Evolutionary conservation across 2,113 vertebrate species (phyloP), one percentile per base, ranked within the genome.

Genomic region (Holacanthus passer): DNA sequence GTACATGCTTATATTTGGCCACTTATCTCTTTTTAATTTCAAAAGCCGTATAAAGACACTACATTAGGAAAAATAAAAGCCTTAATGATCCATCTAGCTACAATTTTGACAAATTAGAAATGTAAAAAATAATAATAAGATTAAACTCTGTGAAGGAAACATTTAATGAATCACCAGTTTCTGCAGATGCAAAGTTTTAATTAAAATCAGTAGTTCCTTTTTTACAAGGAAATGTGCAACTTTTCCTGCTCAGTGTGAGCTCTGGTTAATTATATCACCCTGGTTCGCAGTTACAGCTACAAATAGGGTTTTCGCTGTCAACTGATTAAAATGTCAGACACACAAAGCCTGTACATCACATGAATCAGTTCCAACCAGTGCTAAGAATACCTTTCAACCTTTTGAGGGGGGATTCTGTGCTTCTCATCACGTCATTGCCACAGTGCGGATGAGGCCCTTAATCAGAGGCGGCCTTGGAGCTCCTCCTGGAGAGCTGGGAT

Each of bases 311-410:
- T 50, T 29, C 48, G 1, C 29, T 60, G 68, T 53, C 24, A 66
- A 27, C 56, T 84, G 67, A 87, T 87, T 87, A 81, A 84, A 85
- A 70, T 78, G 72, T 73, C 82, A 82, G 27, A 32, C 63, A 45
- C 53, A 72, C 50, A 82, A 37, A 83, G 7, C 13, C 62, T 11
- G 9, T n/a, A 3, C 5, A 41, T 53, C 55, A 59, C 62, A 83
- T 73, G 37, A 86, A 76, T 81, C 66, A 72, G 4, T 53, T 82
- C 65, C 19, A 74, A 70, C 32, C 47, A 11, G 45, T 17, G 60
- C 20, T 66, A 59, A 64, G 29, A 77, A 71, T 64, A 52, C 37
- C n/a, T n/a, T 84, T 84, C 65, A 41, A 8, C 29, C 66, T 59
- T 52, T 80, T 82, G 27, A 31, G 73, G 71, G 43, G 3, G 0